Base-by-base conservation (phyloP, 2,888 invertebrate species). In the Anaspis maculata region DNA sequence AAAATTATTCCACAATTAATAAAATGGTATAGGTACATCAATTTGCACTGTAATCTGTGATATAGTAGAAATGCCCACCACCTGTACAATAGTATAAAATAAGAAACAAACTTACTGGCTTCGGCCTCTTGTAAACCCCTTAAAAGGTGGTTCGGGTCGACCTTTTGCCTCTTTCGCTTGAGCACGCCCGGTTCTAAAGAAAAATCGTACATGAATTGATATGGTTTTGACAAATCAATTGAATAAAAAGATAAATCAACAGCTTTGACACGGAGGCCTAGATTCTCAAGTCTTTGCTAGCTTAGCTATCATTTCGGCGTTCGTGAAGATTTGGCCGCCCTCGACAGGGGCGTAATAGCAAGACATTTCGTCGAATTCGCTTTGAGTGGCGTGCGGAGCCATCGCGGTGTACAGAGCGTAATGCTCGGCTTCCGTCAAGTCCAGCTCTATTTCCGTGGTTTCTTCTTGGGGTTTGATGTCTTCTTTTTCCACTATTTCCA, bases 321-420 rank as follows among this genome's bases (percentile, higher is more conserved):
- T 53, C 2, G 56, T 55, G 62, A 77, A 69, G 49, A 81, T 79
- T 60, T 81, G 81, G 29, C 78, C 79, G 30, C 77, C 84, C 60
- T 89, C 88, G 3, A 89, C 78, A 6, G 86, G 82, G 19, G 87
- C 83, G 57, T 89, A 89, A 58, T 87, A 88, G 61, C 83, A 85
- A 25, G 87, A 87, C 55, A 80, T 79, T 51, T 90, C 90, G 46
- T 90, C 90, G 56, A 89, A 89, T 61, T 90, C 89, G 6, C 88
- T 89, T 14, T 73, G 80, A 0, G 88, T 88, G 12, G 89, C 89
- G 57, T 80, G 83, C 1, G 89, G 89, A 7, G 89, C 87, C 57
- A 88, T 76, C 32, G 83, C 80, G 51, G 87, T 89, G 50, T 90
- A 90, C 37, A 90, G 62, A 16, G 89, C 89, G 61, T 86, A 89